Evolutionary conservation across 2,113 vertebrate species (phyloP), one percentile per base, ranked within the genome.

Genomic region (Cyprinodon brontotheroides): DNA sequence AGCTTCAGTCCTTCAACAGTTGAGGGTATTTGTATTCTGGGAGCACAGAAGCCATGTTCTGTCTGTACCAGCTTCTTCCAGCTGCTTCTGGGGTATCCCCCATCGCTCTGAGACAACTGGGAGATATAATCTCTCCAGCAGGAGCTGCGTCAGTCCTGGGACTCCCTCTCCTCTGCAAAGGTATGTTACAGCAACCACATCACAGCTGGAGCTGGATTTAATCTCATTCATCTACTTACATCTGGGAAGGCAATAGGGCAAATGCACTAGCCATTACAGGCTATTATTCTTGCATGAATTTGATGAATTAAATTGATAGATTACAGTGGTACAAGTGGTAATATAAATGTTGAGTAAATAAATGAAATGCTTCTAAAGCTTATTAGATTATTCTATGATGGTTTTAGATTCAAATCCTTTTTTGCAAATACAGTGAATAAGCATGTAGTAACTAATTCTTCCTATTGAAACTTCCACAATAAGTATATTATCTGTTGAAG

Each of bases 61-160:
- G n/a, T 41, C 68, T 60, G 8, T 36, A 17, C 43, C 13, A 48
- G 17, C 41, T 60, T 39, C 20, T 38, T 70, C 38, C 68, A 65
- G 64, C 64, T 65, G 64, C 64, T 45, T 65, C 40, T 14, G 53
- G 39, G 68, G 59, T 17, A 38, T 60, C 53, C 39, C 53, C 50
- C 41, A 40, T n/a, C 15, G 38, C 57, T 70, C 68, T 14, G 38
- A 70, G 68, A 53, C 68, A 70, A 59, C 53, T 29, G 68, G 53
- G 38, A 70, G 53, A 70, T 40, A 70, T 70, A 60, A 70, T 70
- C 53, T 60, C 68, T 70, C 68, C 50, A 70, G 53, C 39, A 40
- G 59, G 68, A 70, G 53, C 38, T 60, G 53, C 20, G 20, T 70
- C 50, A 60, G 68, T 38, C 37, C n/a, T 22, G 39, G 68, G 68